phyloP scores from a whole-genome alignment of 2,113 vertebrate genomes.

The Urocynchramus pylzowi region DNA sequence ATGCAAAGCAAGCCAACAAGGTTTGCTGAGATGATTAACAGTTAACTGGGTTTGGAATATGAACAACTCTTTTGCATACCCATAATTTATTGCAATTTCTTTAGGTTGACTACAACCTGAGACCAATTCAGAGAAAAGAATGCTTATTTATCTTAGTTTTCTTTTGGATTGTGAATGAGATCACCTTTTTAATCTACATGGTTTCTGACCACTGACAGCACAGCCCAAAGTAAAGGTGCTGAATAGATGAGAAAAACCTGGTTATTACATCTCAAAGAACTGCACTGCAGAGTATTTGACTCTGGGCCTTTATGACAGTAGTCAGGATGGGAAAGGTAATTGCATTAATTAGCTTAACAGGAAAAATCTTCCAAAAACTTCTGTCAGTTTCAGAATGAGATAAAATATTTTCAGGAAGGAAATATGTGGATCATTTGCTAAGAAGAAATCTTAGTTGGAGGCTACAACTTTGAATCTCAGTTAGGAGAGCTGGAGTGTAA shows the following conservation, averaged over 20 bases:
- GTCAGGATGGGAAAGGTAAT: not conserved
- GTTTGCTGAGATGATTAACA: constrained; percentile 53
- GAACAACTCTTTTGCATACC: constrained; percentile 10
- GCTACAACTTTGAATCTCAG: not conserved
- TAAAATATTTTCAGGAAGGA: not conserved
- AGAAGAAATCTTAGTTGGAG: not conserved
- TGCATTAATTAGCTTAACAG: not conserved
- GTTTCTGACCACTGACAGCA: not conserved
- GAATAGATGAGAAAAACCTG: not conserved
- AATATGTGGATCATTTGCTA: not conserved
- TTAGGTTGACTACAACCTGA: not conserved
- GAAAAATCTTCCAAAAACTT: not conserved
- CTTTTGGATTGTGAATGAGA: not conserved
- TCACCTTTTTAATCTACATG: not conserved
- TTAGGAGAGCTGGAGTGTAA: not conserved
- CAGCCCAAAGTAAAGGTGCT: not conserved
- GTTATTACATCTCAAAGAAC: not conserved
- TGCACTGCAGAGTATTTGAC: not conserved
- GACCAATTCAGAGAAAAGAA: not conserved
- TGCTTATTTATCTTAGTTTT: not conserved
- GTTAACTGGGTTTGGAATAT: constrained; percentile 42
- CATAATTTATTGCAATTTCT: not conserved
- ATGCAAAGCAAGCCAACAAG: constrained; percentile 31
- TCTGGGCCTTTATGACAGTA: not conserved
- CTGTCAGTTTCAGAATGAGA: not conserved